Base-by-base conservation (phyloP, 1,140 invertebrate species). In the Sycophila sp. region DNA sequence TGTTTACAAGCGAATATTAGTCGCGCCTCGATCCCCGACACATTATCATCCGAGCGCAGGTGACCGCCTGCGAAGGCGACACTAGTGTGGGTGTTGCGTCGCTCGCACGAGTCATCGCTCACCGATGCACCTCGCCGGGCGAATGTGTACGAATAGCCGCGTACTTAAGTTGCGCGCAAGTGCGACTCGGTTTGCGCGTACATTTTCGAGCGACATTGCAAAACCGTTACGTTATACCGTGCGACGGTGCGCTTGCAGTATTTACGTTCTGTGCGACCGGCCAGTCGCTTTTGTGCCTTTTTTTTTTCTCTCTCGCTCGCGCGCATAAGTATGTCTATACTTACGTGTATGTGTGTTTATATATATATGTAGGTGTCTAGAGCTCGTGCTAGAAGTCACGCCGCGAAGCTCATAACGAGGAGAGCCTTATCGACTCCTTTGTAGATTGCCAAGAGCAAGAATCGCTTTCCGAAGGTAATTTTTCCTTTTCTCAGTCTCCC, bases 361-460 rank as follows among this genome's bases (percentile, higher is more conserved):
- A 22, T 53, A 53, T 53, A n/a, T 53, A 30, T 30, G 24, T 53
- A 53, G 1, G 28, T 30, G 4, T 22, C 32, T 26, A 10, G 24
- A 11, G 42, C 38, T 1, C 40, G 8, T 17, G 15, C 40, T 17
- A 30, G 15, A 30, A 60, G 32, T 67, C 55, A 68, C 40, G 65
- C 55, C 28, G 55, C 32, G 32, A 17, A 59, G 59, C 30, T 59
- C 59, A 59, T 51, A 67, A 59, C 40, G 26, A 47, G 40, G 28
- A 40, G 34, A 15, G 51, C 26, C 65, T 68, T 68, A 59, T 68
- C 65, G 55, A 59, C 32, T 38, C 28, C 11, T 58, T 36, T 5
- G 59, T 36, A 19, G 26, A 28, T 58, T 28, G 38, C 28, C 38
- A 17, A 30, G 4, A 36, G 59, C n/a, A n/a, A n/a, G 42, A 17